Percentiles rank a stretch among this genome's conserved stretches.
phyloP scores from a whole-genome alignment of 2,888 invertebrate species.

The Sipunculus nudus region DNA sequence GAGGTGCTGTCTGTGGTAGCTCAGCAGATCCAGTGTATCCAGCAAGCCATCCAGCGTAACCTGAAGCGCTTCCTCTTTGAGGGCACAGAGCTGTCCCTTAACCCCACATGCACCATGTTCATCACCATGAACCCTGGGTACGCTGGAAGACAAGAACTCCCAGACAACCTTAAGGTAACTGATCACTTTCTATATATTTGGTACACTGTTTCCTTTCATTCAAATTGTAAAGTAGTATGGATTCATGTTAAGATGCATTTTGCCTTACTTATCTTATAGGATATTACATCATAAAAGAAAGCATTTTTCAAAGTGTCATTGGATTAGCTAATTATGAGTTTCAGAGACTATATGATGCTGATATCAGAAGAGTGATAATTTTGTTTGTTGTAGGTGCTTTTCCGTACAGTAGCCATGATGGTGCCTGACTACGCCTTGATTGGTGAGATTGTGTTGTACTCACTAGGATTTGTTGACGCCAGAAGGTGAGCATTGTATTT shows the following conservation, averaged over 20 bases:
- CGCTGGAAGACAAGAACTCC: constrained; percentile 67
- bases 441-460: constrained; percentile 67
- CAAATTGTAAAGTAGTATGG: neutral
- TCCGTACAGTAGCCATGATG: constrained; percentile 68
- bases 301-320: neutral
- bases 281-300: neutral
- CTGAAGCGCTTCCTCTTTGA: constrained; percentile 80
- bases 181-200: neutral
- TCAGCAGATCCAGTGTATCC: constrained; percentile 92
- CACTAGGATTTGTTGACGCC: constrained; percentile 67
- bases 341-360: too few species aligned
- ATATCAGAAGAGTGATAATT: too few species aligned
- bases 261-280: too few species aligned
- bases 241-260: neutral
- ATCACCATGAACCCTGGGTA: constrained; percentile 69
- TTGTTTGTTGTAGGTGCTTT: constrained; percentile 68
- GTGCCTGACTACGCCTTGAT: constrained; percentile 68
- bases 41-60: constrained; percentile 84
- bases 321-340: too few species aligned
- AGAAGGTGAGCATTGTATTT: constrained; percentile 69
- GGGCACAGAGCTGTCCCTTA: constrained; percentile 65
- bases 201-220: neutral
- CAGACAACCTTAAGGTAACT: constrained; percentile 65
- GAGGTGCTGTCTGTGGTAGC: constrained; percentile 93
- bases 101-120: constrained; percentile 67